Evolutionary conservation across 2,113 vertebrate species (phyloP).

Genomic region (Aphyosemion australe): DNA sequence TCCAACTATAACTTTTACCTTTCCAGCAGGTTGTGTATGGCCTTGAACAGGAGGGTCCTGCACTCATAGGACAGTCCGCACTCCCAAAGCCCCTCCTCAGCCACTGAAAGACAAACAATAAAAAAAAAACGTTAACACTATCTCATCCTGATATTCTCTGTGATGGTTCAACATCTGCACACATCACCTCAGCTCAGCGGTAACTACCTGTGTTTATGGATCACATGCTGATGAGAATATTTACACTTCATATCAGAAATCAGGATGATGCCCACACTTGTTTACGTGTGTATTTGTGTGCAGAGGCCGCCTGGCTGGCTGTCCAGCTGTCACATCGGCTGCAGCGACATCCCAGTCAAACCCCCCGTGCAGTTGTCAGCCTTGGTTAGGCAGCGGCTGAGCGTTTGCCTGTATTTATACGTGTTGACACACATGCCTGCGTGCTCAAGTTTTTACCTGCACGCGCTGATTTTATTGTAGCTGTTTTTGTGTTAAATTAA

Average conservation of each 20-base stretch:
- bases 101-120: constrained; percentile 81
- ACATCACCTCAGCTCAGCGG: constrained; percentile 29
- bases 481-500: constrained; percentile 17
- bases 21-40: constrained; percentile 97
- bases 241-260: constrained; percentile 49
- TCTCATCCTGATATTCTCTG: not conserved
- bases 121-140: too few species aligned
- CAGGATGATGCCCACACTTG: constrained; percentile 11
- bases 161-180: constrained; percentile 46
- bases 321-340: constrained; percentile 71
- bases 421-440: constrained; percentile 50
- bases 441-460: constrained; percentile 43
- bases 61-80: constrained; percentile 98
- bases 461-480: not conserved
- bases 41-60: constrained; percentile 97
- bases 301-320: constrained; percentile 40
- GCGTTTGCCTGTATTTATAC: constrained; percentile 34
- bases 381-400: constrained; percentile 57
- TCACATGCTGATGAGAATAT: constrained; percentile 47
- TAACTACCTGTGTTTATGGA: constrained; percentile 28
- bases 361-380: constrained; percentile 70
- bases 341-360: constrained; percentile 65
- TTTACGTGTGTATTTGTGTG: constrained; percentile 11
- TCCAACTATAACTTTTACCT: constrained; percentile 80
- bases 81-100: constrained; percentile 97